These are phyloP conservation scores for Brienomyrus longianalis DNA, from an alignment of 2,113 vertebrate species.

Conservation along the genomic window DNA sequence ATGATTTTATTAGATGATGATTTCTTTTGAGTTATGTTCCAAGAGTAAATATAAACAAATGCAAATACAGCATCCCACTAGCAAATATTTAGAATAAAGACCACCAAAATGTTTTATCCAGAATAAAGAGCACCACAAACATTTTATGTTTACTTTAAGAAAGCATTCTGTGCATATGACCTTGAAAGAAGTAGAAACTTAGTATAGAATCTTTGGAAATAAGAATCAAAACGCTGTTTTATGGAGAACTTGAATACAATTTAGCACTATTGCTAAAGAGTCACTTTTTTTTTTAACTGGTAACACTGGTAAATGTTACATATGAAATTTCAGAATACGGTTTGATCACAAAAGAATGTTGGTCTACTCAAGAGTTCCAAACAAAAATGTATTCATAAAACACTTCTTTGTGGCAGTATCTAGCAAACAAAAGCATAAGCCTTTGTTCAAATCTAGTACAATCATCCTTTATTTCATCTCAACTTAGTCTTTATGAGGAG, in stretches of 20 bases:
- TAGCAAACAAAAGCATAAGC: conserved; percentile 17
- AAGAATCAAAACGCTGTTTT: background rate
- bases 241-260: background rate
- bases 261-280: background rate
- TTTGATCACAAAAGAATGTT: background rate
- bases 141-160: background rate
- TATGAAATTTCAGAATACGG: background rate
- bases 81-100: background rate
- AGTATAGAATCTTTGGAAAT: background rate
- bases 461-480: background rate
- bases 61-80: background rate
- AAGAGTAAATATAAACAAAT: background rate
- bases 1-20: background rate
- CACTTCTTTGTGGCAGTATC: conserved; percentile 8
- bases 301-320: background rate
- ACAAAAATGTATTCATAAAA: conserved; percentile 30
- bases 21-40: background rate
- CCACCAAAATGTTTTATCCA: background rate
- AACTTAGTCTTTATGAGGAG: background rate
- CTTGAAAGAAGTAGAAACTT: background rate
- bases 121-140: background rate
- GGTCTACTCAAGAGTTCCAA: background rate
- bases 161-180: background rate
- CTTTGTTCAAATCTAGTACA: conserved; percentile 3
- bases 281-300: background rate